Evolutionary conservation across 2,113 vertebrate species (phyloP), one percentile per base, ranked within the genome.

Genomic region (Sprattus sprattus): DNA sequence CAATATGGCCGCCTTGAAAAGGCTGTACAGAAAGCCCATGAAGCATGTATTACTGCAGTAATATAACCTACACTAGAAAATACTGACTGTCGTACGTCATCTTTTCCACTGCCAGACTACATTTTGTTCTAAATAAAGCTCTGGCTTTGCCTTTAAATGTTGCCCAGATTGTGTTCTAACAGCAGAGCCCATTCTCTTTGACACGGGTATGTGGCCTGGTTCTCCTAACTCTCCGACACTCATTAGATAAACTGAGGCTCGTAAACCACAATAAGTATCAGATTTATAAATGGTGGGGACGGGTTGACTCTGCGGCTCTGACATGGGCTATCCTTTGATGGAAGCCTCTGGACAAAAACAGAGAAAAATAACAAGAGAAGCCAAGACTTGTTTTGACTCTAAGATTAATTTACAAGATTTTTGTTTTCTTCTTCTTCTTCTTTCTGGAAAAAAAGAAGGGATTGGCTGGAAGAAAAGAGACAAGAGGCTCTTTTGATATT

Each of bases 401-500:
- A 94, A 96, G 95, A 95, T 94, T 95, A 97, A 97, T 98, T 96
- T 96, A 94, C 95, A 96, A 96, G 95, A 96, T 97, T 96, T 95
- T 95, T 94, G 95, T 96, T 97, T 96, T 86, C 93, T 90, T 91
- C 92, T 92, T 8, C 67, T 28, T 11, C 28, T 39, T 32, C 2
- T 25, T 25, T 88, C 89, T 87, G 88, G 91, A 89, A 39, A 39
- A 82, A 46, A 84, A 47, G 85, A 90, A 87, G 60, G 80, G 83
- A 87, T 81, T 71, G 84, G 82, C 64, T 71, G 89, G 90, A 89
- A 88, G 85, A 88, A 84, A 88, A 87, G 86, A 82, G 88, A 95
- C 93, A 97, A 95, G 96, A 96, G 95, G 96, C 97, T 93, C 94
- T 94, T 97, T 98, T 95, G 96, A 96, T 96, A 97, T 97, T 96